Evolutionary conservation across 2,797 vertebrate species (phyloP).

Genomic region (Rhinichthys osculus): DNA sequence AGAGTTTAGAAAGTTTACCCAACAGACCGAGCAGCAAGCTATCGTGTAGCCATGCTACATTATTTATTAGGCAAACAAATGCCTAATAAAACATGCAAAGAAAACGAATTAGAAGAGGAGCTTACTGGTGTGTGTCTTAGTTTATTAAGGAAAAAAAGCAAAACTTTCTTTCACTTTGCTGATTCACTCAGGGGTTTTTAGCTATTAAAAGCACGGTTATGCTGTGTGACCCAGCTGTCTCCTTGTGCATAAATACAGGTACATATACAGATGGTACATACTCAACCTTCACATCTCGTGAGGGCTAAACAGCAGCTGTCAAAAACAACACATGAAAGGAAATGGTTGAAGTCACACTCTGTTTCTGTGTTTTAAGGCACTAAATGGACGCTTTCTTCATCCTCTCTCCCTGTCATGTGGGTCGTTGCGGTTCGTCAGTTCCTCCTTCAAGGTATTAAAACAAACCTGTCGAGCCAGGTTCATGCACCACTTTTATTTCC

Average conservation of each 20-base stretch:
- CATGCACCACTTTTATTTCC: not conserved
- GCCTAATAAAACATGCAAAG: not conserved
- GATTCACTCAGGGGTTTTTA: not conserved
- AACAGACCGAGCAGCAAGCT: not conserved
- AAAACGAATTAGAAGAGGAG: not conserved
- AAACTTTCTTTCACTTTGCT: not conserved
- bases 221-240: constrained; percentile 9
- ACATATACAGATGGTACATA: constrained; percentile 10
- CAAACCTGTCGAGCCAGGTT: constrained; percentile 1
- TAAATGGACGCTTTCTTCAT: constrained; percentile 70
- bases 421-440: constrained; percentile 73
- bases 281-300: not conserved
- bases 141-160: not conserved
- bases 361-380: constrained; percentile 66
- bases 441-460: constrained; percentile 79
- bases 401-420: constrained; percentile 66
- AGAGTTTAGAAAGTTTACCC: not conserved
- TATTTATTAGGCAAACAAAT: constrained; percentile 27
- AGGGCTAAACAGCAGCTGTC: constrained; percentile 30
- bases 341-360: not conserved
- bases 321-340: not conserved
- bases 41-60: not conserved
- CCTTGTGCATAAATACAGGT: constrained; percentile 13
- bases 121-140: not conserved
- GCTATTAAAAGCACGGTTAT: constrained; percentile 18